Conservation (phyloP, 2,888 invertebrate species). For the Endotricha flammealis region DNA sequence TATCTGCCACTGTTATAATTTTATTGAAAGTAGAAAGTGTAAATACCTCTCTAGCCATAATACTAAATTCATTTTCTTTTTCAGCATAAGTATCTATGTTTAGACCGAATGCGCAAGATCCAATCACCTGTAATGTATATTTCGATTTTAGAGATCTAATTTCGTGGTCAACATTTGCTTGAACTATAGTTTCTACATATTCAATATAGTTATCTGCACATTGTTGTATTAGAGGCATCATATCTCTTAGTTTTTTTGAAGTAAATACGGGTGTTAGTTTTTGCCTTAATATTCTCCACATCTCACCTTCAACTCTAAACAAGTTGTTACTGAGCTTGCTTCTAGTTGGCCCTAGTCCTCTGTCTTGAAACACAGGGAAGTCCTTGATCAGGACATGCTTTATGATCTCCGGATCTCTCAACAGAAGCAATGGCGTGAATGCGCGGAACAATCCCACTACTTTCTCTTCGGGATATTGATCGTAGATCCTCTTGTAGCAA, state of each 20-base stretch:
- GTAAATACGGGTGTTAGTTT: constrained; percentile 39
- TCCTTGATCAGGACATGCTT: constrained; percentile 32
- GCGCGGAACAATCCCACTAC: constrained; percentile 35
- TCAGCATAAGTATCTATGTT: constrained; percentile 31
- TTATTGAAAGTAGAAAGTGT: constrained; percentile 14
- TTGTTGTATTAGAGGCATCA: constrained; percentile 36
- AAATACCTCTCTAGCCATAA: constrained; percentile 25
- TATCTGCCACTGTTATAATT: constrained; percentile 18
- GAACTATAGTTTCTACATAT: constrained; percentile 23
- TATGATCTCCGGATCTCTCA: constrained; percentile 34
- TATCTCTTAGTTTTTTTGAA: constrained; percentile 33
- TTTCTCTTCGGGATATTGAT: constrained; percentile 29
- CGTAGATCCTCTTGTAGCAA: constrained; percentile 10
- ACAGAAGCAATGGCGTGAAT: constrained; percentile 25
- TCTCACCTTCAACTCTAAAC: constrained; percentile 34
- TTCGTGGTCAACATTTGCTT: constrained; percentile 27
- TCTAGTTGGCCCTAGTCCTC: constrained; percentile 27
- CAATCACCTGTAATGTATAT: constrained; percentile 39
- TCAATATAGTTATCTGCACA: constrained; percentile 27
- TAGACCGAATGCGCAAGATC: constrained; percentile 38
- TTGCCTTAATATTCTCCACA: constrained; percentile 38
- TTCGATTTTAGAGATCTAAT: constrained; percentile 31
- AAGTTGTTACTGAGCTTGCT: constrained; percentile 31
- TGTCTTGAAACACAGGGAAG: constrained; percentile 31
- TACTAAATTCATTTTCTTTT: constrained; percentile 30